These are phyloP conservation scores for Branchellion lobata DNA, from an alignment of 2,888 invertebrate genomes.

Conservation along the genomic window DNA sequence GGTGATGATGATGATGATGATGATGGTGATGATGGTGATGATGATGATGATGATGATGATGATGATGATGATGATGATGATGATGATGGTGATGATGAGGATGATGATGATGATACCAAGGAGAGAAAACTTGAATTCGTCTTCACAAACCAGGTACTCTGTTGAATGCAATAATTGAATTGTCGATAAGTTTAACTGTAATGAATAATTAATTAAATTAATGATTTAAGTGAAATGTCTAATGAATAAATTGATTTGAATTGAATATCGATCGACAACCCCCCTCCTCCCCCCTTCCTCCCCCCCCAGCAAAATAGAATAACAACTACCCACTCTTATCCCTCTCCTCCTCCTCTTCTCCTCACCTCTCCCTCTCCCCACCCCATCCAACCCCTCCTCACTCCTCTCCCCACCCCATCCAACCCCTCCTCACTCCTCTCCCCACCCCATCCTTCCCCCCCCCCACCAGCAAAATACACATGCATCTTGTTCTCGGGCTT, in stretches of 20 bases:
- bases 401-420: not conserved
- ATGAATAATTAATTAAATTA: too few relatives aligned
- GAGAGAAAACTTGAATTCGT: constrained; percentile 96
- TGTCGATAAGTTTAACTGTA: too few relatives aligned
- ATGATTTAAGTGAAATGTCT: too few relatives aligned
- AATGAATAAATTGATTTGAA: too few relatives aligned
- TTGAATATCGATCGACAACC: too few relatives aligned
- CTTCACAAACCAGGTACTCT: constrained; percentile 96
- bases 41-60: constrained; percentile 27
- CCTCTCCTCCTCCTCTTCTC: not conserved
- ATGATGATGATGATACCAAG: constrained; percentile 67
- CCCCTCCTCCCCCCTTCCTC: not conserved
- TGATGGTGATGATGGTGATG: constrained; percentile 13
- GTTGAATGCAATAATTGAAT: too few relatives aligned
- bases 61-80: constrained; percentile 15
- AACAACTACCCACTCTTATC: too few relatives aligned
- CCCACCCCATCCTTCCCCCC: not conserved
- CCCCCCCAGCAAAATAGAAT: not conserved
- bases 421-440: too few relatives aligned
- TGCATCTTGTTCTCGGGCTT: constrained; percentile 96
- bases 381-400: too few relatives aligned
- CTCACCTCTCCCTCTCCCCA: not conserved
- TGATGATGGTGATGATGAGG: too few relatives aligned
- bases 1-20: too few relatives aligned
- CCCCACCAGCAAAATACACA: constrained; percentile 82